Evolutionary conservation across 2,113 vertebrate species (phyloP).

Genomic region (Suricata suricatta): DNA sequence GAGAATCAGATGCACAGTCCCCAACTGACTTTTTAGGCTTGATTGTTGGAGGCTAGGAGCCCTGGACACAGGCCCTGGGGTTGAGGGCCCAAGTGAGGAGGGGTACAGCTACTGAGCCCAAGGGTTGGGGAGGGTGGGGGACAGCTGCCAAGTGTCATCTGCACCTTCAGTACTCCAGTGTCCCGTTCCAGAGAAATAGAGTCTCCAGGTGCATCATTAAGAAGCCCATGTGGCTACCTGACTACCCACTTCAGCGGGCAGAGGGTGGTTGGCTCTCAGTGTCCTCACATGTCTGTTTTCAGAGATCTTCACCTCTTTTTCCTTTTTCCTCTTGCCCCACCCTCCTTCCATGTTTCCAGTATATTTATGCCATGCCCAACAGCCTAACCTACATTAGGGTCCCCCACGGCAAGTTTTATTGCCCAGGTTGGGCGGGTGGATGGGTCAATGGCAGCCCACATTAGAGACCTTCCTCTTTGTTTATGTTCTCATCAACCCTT

Average conservation of each 20-base stretch:
- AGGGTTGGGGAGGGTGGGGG: too few relatives aligned
- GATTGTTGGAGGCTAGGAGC: background rate
- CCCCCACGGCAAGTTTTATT: background rate
- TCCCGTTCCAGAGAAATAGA: background rate
- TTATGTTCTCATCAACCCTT: background rate
- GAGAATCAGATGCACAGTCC: background rate
- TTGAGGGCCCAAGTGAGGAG: background rate
- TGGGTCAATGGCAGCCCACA: background rate
- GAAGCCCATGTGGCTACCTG: rapidly evolving
- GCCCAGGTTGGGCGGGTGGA: background rate
- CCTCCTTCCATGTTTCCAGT: background rate
- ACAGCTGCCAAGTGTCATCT: background rate
- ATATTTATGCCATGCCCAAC: background rate
- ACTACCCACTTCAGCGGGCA: background rate
- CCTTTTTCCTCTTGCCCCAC: background rate
- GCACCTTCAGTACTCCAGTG: background rate
- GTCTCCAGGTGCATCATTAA: background rate
- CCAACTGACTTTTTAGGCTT: background rate
- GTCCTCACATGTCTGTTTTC: background rate
- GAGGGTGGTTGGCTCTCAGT: background rate
- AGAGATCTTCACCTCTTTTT: background rate
- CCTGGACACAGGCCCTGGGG: background rate
- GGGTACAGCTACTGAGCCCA: background rate
- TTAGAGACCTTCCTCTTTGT: background rate
- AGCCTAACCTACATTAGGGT: background rate